Percentiles rank a stretch among this genome's conserved stretches.
These are phyloP conservation scores for Noctua pronuba DNA, from an alignment of 2,888 invertebrate species.

Conservation along the genomic window DNA sequence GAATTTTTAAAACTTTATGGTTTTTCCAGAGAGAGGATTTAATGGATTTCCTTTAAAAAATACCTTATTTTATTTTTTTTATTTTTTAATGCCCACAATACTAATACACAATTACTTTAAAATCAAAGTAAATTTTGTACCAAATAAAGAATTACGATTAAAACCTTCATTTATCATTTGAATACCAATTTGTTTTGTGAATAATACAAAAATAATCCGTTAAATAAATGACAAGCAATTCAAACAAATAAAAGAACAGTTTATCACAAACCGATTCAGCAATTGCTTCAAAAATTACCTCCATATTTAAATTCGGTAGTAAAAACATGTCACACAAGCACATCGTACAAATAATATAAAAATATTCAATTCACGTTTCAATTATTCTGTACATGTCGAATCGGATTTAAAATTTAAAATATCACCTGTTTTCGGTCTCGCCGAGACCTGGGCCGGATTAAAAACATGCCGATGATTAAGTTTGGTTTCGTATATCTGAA, in stretches of 20 bases:
- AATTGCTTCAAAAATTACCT: slow-evolving; percentile 15
- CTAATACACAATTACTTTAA: neutral
- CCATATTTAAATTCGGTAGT: slow-evolving; percentile 37
- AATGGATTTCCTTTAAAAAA: neutral
- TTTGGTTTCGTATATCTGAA: slow-evolving; percentile 38
- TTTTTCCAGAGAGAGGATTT: no score
- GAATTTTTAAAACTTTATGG: slow-evolving; percentile 5
- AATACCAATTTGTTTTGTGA: neutral
- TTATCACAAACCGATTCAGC: neutral
- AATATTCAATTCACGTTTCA: slow-evolving; percentile 62
- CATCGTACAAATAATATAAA: slow-evolving; percentile 51
- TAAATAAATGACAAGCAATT: neutral
- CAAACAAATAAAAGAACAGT: neutral
- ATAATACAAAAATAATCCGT: neutral
- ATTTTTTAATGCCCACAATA: neutral
- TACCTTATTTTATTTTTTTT: neutral
- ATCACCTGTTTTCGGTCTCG: slow-evolving; percentile 51
- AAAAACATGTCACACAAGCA: slow-evolving; percentile 47
- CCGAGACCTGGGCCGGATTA: slow-evolving; percentile 42
- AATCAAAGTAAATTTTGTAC: neutral
- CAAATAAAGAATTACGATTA: neutral
- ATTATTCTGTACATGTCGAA: slow-evolving; percentile 64
- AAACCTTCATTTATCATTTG: neutral
- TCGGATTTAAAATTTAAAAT: slow-evolving; percentile 66
- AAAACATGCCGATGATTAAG: slow-evolving; percentile 50